Percentiles rank a stretch among this genome's conserved stretches.
Conservation (phyloP, 2,113 vertebrate species). For the Oncorhynchus masou region DNA sequence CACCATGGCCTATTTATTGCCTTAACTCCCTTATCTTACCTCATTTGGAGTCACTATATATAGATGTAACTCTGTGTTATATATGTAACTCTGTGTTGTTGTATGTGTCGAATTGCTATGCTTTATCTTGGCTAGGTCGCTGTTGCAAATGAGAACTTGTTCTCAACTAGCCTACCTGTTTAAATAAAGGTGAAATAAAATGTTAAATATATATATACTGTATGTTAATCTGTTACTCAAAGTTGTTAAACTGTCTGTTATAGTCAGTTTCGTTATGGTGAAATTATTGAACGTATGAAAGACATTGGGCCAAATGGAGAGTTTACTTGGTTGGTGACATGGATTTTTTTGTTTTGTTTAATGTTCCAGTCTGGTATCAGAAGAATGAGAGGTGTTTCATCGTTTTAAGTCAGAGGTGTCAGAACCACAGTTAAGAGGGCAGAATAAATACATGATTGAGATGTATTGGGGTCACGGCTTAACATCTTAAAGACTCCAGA, state of each 20-base stretch:
- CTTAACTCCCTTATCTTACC: no score
- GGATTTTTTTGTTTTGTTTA: constrained; percentile 5
- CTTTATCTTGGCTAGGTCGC: no score
- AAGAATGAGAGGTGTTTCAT: constrained; percentile 23
- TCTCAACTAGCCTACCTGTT: no score
- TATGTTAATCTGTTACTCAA: neutral
- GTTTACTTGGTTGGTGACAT: constrained; percentile 1
- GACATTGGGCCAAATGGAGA: neutral
- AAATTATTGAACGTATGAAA: no score
- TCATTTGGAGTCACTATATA: no score
- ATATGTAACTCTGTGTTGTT: no score
- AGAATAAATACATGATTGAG: constrained; percentile 50
- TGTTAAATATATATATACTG: no score
- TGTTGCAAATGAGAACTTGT: no score
- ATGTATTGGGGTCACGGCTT: constrained; percentile 53
- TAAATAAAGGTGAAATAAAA: no score
- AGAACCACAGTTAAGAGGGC: neutral
- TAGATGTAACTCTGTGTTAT: no score
- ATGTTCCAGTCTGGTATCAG: neutral
- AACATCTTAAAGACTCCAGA: constrained; percentile 27
- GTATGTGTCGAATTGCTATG: no score
- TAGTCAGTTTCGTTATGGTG: neutral
- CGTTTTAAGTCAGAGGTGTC: neutral
- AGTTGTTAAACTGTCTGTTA: neutral
- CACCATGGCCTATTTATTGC: no score